These are phyloP conservation scores for Campaea margaritaria DNA, from an alignment of 2,888 invertebrate species.

Conservation along the genomic window DNA sequence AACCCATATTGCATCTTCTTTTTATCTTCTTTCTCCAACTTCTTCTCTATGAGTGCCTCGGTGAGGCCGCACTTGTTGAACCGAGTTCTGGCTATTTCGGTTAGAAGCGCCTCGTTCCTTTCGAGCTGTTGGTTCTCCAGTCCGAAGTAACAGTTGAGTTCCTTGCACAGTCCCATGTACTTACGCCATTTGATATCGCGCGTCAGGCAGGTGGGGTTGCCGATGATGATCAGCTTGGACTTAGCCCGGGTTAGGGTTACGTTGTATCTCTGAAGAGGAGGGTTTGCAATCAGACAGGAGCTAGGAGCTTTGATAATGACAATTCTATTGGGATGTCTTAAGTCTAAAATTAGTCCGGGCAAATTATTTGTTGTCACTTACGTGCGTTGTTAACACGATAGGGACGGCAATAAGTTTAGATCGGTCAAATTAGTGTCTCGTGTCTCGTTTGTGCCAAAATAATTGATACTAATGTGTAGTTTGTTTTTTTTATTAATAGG, in stretches of 20 bases:
- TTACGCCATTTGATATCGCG: slow-evolving; percentile 66
- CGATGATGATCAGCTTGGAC: slow-evolving; percentile 87
- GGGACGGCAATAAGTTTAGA: no score
- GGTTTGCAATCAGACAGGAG: no score
- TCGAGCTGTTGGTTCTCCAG: slow-evolving; percentile 56
- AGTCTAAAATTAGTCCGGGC: no score
- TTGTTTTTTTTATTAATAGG: no score
- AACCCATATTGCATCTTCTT: slow-evolving; percentile 6
- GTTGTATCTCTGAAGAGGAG: slow-evolving; percentile 87
- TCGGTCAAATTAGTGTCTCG: no score
- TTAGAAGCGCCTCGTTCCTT: slow-evolving; percentile 50
- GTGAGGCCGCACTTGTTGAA: slow-evolving; percentile 56
- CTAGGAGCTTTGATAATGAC: no score
- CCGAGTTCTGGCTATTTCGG: slow-evolving; percentile 53
- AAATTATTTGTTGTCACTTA: no score
- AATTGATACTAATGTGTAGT: no score
- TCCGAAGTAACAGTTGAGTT: slow-evolving; percentile 66
- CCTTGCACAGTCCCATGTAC: slow-evolving; percentile 69
- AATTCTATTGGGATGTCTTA: no score
- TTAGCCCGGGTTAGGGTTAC: slow-evolving; percentile 90
- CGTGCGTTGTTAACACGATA: no score
- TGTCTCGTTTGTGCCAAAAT: no score
- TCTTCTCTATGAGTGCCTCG: slow-evolving; percentile 41
- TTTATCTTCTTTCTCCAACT: slow-evolving; percentile 9
- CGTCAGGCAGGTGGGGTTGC: slow-evolving; percentile 74